Percentiles rank a stretch among this genome's conserved stretches.
Conservation (phyloP, 1,140 invertebrate species). For the Drosophila navojoa region DNA sequence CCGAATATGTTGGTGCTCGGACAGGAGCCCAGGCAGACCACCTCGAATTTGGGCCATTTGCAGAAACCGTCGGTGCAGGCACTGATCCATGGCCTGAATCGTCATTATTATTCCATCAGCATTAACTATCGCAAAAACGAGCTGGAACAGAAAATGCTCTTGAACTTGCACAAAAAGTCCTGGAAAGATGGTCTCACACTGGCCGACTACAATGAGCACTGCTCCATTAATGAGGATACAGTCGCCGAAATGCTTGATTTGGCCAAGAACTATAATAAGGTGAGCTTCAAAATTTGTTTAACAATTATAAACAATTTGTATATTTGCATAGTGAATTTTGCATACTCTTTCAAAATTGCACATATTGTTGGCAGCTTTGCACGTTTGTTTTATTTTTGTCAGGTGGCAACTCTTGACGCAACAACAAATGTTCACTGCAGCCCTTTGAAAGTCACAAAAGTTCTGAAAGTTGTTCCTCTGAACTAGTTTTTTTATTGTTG, state of each 20-base stretch:
- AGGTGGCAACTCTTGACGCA: conserved; percentile 15
- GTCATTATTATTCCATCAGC: conserved; percentile 99
- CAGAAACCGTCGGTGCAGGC: conserved; percentile 99
- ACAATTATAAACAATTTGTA: neutral
- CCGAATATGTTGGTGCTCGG: conserved; percentile 99
- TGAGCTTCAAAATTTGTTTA: conserved; percentile 64
- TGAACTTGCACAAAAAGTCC: conserved; percentile 99
- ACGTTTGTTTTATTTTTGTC: neutral
- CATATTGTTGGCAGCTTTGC: neutral
- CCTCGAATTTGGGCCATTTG: conserved; percentile 98
- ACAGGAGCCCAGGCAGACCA: conserved; percentile 99
- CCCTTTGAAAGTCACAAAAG: neutral
- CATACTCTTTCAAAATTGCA: conserved; percentile 1
- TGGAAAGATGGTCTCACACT: conserved; percentile 99
- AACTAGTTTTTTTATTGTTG: conserved; percentile 7
- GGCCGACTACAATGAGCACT: conserved; percentile 97
- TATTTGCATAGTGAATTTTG: neutral
- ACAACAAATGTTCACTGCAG: conserved; percentile 10
- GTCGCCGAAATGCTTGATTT: conserved; percentile 98
- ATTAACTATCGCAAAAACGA: conserved; percentile 99
- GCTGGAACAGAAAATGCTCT: conserved; percentile 99
- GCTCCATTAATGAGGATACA: conserved; percentile 94
- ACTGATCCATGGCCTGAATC: conserved; percentile 98
- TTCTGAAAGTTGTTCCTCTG: conserved; percentile 13
- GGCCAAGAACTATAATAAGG: conserved; percentile 99